Evolutionary conservation across 2,888 invertebrate genomes (phyloP).

Genomic region (Choreutis nemorana): DNA sequence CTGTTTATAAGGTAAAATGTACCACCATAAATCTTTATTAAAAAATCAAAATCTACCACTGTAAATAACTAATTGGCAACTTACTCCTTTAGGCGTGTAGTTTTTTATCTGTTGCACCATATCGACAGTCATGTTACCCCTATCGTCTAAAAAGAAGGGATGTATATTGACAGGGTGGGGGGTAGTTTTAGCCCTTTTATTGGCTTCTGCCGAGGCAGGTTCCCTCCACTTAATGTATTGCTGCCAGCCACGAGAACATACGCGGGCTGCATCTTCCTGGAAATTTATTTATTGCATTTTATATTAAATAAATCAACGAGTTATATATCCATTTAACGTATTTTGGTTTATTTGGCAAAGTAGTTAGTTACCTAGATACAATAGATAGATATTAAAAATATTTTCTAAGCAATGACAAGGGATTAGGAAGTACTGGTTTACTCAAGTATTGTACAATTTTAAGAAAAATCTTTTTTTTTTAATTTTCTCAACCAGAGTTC

Average conservation of each 20-base stretch:
- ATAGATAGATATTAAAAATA: background rate
- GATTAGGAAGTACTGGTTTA: background rate
- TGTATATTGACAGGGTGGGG: conserved; percentile 68
- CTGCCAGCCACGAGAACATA: conserved; percentile 88
- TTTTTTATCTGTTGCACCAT: conserved; percentile 71
- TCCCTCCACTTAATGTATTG: conserved; percentile 91
- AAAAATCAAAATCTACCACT: too few species aligned
- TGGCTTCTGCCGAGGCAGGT: conserved; percentile 87
- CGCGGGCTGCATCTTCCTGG: conserved; percentile 63
- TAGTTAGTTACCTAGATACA: too few species aligned
- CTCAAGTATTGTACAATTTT: background rate
- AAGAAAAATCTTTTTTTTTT: too few species aligned
- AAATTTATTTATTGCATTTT: conserved; percentile 3
- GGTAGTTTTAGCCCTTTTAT: conserved; percentile 82
- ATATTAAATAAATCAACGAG: background rate
- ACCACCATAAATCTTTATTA: too few species aligned
- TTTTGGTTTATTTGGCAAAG: too few species aligned
- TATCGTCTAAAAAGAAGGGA: conserved; percentile 65
- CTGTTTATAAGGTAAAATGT: too few species aligned
- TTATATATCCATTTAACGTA: too few species aligned
- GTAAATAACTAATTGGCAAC: too few species aligned
- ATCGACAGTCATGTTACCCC: conserved; percentile 23
- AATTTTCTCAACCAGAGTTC: too few species aligned
- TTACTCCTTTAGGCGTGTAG: conserved; percentile 78
- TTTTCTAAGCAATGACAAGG: background rate